Base-by-base conservation (phyloP, 1,140 invertebrate genomes). In the Holcopasites calliopsidis region DNA sequence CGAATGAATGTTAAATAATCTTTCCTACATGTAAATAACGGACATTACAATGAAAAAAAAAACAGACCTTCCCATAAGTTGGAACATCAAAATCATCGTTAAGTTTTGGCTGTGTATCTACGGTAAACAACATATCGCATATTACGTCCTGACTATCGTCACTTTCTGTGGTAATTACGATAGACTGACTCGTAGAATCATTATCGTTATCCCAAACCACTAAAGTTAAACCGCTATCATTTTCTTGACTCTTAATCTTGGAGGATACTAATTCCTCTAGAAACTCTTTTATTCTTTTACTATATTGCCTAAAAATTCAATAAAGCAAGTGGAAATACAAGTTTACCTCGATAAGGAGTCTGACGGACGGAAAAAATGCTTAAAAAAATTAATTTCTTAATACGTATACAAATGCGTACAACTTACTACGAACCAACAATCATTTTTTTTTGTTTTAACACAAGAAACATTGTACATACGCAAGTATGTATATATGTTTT, bases 11-110 rank as follows among this genome's bases (percentile, higher is more conserved):
- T 49, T 2, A 26, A 28, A 38, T 26, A 23, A 23, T 52, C 28
- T 3, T 28, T 33, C 35, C 3, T 18, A 68, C 40, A 40, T 31
- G 23, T 54, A 31, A 23, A 38, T 28, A 49, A 21, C 1, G 16
- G 38, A 42, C 1, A 64, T 54, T 47, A 54, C 10, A 62, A 77
- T 57, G 42, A 58, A 77, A 79, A n/a, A n/a, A n/a, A n/a, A 8
- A 58, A 76, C 31, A 71, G 42, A 91, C 91, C 82, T 88, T 89
- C 44, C 87, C 88, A 80, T 92, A 92, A 26, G 87, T 88, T 13
- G 91, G 91, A 64, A 92, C 68, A 80, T 91, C 89, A 16, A 87
- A 78, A 50, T 89, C 85, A 75, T 89, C 82, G 70, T 85, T 82
- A 42, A 85, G 3, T 40, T 83, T 80, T n/a, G 90, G 91, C 35